Evolutionary conservation across 2,888 invertebrate genomes (phyloP).

Genomic region (Microctonus hyperodae): DNA sequence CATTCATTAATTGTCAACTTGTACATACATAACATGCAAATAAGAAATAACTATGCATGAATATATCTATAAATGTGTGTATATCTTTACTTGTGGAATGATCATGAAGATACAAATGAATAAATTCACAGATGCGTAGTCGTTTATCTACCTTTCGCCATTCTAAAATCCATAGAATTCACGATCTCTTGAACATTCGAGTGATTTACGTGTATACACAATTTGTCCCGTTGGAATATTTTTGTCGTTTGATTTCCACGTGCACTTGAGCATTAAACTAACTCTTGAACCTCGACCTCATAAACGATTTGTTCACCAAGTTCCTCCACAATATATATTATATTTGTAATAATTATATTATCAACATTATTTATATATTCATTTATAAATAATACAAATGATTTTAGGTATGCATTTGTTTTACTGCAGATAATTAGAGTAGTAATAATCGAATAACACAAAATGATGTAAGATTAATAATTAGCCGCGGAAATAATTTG

Average conservation of each 20-base stretch:
- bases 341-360: not conserved
- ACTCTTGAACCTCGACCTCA: constrained; percentile 22
- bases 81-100: not conserved
- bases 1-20: not conserved
- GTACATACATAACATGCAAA: not conserved
- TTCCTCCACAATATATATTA: no score
- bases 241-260: not conserved
- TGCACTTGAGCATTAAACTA: not conserved
- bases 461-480: constrained; percentile 12
- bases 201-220: constrained; percentile 24
- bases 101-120: not conserved
- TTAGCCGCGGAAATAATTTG: constrained; percentile 16
- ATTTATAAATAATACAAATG: not conserved
- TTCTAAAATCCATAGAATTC: constrained; percentile 18
- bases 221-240: constrained; percentile 18
- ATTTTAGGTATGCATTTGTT: not conserved
- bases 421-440: not conserved
- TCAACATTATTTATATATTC: not conserved
- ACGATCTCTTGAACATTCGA: not conserved
- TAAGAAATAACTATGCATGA: not conserved
- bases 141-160: constrained; percentile 19
- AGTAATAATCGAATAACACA: not conserved
- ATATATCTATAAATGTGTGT: not conserved
- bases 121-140: not conserved
- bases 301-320: not conserved